Evolutionary conservation across 2,113 vertebrate species (phyloP), one percentile per base, ranked within the genome.

Genomic region (Panthera tigris): DNA sequence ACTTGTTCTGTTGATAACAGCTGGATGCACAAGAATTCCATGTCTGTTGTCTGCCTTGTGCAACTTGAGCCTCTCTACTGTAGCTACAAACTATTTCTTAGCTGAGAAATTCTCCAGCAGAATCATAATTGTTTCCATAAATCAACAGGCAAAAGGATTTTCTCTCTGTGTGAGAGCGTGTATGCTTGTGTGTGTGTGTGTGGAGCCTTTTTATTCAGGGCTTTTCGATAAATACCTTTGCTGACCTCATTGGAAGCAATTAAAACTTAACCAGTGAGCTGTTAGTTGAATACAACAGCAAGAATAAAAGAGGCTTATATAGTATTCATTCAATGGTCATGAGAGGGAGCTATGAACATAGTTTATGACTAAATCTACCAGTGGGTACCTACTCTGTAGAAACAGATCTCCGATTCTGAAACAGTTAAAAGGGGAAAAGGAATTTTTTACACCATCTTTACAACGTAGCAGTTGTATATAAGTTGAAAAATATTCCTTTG

Each of bases 231-330:
- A 99, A 99, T 99, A 99, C 99, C 99, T 99, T 99, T 99, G 99
- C 99, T 99, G 99, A 99, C 99, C 99, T 99, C 99, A 99, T 99
- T 99, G 99, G 99, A 99, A 99, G 99, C 99, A 99, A 99, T 99
- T 99, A 99, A 99, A 99, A 99, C 99, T 99, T 99, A 99, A 99
- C 99, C 99, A 99, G 99, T 99, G 99, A 99, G 99, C 99, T 99
- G 99, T 99, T 99, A 99, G 99, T 99, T 99, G 99, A 99, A 98
- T 98, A 98, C 98, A 98, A 90, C 98, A 98, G 98, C 93, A 83
- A 99, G 99, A 99, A 98, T 99, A 99, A 99, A 99, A 98, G 98
- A 99, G 97, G 83, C 98, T 99, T 99, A 99, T 99, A 98, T 98
- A 98, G 98, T 99, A 98, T 98, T 98, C 98, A 98, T 98, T 98